phyloP scores from a whole-genome alignment of 2,797 vertebrate genomes.

The Masticophis lateralis region DNA sequence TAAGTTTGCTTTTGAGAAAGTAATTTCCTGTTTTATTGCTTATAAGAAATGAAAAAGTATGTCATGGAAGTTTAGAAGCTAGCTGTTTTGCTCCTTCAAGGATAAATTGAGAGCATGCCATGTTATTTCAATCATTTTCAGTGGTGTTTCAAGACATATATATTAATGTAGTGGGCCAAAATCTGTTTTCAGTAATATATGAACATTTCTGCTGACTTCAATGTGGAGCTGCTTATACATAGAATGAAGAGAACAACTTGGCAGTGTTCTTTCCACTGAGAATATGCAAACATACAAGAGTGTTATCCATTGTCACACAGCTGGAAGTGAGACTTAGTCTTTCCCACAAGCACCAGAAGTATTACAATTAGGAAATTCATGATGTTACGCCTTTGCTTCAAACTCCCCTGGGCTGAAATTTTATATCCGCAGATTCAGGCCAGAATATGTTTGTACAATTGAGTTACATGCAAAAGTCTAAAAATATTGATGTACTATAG shows the following conservation, averaged over 20 bases:
- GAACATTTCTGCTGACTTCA: constrained; percentile 46
- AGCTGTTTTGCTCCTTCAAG: constrained; percentile 55
- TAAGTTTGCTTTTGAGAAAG: constrained; percentile 54
- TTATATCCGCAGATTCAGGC: constrained; percentile 62
- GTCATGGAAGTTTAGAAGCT: constrained; percentile 59
- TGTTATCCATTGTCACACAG: constrained; percentile 64
- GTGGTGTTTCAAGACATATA: constrained; percentile 21
- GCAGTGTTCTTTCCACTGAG: constrained; percentile 37
- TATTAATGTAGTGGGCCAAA: background rate
- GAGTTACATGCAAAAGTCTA: constrained; percentile 40
- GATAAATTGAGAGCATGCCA: background rate
- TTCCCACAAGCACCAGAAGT: constrained; percentile 51
- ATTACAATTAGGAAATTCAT: constrained; percentile 48
- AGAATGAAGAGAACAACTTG: constrained; percentile 48
- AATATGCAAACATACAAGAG: constrained; percentile 63
- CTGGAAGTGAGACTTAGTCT: constrained; percentile 57
- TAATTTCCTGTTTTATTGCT: constrained; percentile 67
- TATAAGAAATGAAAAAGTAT: constrained; percentile 59
- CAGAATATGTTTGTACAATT: constrained; percentile 57
- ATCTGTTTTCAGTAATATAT: constrained; percentile 2
- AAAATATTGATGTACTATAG: constrained; percentile 61
- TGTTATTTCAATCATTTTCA: constrained; percentile 57
- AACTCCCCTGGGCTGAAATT: constrained; percentile 60
- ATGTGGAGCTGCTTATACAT: constrained; percentile 13
- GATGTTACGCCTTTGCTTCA: constrained; percentile 53